Evolutionary conservation across 2,113 vertebrate genomes (phyloP).

Genomic region (Eublepharis macularius): DNA sequence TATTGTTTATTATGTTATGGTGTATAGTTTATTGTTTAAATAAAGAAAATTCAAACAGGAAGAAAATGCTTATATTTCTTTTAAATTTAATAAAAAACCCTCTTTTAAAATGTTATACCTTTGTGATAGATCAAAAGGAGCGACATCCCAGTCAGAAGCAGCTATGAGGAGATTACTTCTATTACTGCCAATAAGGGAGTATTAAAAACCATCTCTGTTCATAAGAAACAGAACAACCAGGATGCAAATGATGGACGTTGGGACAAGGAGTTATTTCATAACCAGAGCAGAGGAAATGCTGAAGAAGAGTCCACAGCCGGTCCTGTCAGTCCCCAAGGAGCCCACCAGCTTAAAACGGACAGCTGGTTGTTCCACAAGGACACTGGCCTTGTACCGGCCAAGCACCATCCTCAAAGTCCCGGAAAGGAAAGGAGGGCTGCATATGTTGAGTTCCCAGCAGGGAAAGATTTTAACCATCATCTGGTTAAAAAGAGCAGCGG

Average conservation of each 20-base stretch:
- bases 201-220: background rate
- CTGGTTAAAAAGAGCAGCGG: background rate
- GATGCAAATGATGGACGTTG: background rate
- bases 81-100: background rate
- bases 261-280: background rate
- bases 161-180: background rate
- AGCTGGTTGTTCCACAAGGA: background rate
- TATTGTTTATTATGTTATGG: too few relatives aligned
- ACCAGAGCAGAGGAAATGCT: background rate
- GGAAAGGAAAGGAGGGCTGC: background rate
- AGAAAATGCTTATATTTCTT: background rate
- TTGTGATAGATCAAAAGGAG: conserved; percentile 9
- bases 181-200: background rate
- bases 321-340: background rate
- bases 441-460: background rate
- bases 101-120: background rate
- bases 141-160: background rate
- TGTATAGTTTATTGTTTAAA: too few relatives aligned
- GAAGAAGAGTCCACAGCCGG: background rate
- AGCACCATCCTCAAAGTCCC: background rate
- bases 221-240: background rate
- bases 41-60: too few relatives aligned
- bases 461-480: background rate
- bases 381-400: background rate
- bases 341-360: background rate